Percentiles rank a stretch among this genome's conserved stretches.
These are phyloP conservation scores for Lasiurus cinereus DNA, from an alignment of 2,113 vertebrate species.

Conservation along the genomic window DNA sequence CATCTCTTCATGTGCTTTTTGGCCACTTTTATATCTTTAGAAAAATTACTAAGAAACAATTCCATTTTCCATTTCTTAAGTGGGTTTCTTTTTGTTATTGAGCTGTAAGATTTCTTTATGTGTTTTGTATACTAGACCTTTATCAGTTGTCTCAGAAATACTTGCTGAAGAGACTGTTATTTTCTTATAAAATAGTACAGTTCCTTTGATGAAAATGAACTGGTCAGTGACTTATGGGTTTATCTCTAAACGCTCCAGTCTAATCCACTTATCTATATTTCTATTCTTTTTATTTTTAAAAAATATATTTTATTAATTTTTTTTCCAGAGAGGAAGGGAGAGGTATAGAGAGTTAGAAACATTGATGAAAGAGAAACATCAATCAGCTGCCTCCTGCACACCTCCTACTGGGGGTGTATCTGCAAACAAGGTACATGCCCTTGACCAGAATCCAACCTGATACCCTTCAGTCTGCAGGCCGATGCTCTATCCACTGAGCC, in stretches of 20 bases:
- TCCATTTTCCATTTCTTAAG: background rate
- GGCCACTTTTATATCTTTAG: background rate
- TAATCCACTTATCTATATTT: background rate
- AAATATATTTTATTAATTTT: too few species aligned
- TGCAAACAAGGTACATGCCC: too few species aligned
- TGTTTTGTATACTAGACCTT: background rate
- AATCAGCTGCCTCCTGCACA: too few species aligned
- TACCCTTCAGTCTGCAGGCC: too few species aligned
- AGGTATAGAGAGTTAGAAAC: too few species aligned
- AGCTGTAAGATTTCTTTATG: background rate
- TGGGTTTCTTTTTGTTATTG: background rate
- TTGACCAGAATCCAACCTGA: too few species aligned
- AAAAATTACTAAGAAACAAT: background rate
- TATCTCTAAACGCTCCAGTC: background rate
- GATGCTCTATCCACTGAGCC: too few species aligned
- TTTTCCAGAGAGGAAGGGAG: too few species aligned
- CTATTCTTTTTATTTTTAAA: background rate
- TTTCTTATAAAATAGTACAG: background rate
- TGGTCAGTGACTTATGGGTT: background rate
- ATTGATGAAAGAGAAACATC: too few species aligned
- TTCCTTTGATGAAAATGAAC: background rate
- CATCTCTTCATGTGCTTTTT: background rate
- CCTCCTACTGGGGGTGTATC: too few species aligned
- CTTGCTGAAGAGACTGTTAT: background rate
- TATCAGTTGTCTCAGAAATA: background rate